Evolutionary conservation across 2,888 invertebrate species (phyloP).

Genomic region (Odontocolon sp.): DNA sequence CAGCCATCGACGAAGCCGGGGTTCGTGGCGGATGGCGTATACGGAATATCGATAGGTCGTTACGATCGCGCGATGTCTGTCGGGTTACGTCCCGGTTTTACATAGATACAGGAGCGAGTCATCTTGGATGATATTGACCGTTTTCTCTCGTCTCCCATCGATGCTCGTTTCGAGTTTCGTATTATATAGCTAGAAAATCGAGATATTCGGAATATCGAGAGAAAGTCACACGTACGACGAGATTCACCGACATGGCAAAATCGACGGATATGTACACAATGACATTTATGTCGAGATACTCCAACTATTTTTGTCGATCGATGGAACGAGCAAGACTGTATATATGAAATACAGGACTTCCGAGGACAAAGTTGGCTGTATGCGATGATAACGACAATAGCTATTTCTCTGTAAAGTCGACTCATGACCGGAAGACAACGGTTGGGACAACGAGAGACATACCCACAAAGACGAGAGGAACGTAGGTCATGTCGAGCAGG

Average conservation of each 20-base stretch:
- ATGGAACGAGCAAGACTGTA: background rate
- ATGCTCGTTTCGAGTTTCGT: too few species aligned
- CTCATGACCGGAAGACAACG: conserved; percentile 40
- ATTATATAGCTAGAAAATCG: background rate
- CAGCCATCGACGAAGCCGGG: background rate
- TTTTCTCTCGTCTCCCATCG: background rate
- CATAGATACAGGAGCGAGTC: conserved; percentile 26
- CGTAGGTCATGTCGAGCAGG: conserved; percentile 51
- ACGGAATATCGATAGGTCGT: conserved; percentile 53
- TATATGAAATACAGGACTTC: conserved; percentile 17
- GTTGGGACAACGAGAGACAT: conserved; percentile 11
- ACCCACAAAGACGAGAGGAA: conserved; percentile 31
- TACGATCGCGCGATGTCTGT: conserved; percentile 46
- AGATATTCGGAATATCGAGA: background rate
- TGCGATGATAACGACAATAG: too few species aligned
- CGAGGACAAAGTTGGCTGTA: conserved; percentile 20
- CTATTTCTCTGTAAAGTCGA: conserved; percentile 52
- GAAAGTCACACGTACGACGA: too few species aligned
- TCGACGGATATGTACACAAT: too few species aligned
- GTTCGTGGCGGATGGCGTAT: conserved; percentile 37
- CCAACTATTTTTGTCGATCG: too few species aligned
- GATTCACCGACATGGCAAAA: too few species aligned
- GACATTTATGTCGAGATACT: too few species aligned
- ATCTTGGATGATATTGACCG: background rate
- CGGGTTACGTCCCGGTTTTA: conserved; percentile 33